Conservation (phyloP, 2,797 vertebrate species). For the Leptoclinus maculatus region DNA sequence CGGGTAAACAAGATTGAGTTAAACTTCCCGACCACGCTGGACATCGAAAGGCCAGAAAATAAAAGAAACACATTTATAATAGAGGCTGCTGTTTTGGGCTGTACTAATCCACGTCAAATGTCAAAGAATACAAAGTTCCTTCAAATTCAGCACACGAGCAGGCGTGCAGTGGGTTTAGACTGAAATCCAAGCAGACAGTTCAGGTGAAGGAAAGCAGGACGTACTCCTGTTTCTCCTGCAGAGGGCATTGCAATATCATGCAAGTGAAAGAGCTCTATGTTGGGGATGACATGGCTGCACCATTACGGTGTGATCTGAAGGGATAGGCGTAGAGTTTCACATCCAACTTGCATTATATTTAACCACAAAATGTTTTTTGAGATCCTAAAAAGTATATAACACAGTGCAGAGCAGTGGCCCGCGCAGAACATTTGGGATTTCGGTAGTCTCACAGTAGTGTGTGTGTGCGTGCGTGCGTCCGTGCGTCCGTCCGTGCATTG, state of each 20-base stretch:
- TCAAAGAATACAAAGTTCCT: background rate
- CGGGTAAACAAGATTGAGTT: background rate
- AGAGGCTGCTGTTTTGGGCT: background rate
- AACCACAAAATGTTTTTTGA: background rate
- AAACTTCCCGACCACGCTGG: background rate
- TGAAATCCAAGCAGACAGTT: background rate
- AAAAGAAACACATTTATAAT: background rate
- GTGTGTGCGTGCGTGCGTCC: no score
- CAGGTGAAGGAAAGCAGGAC: background rate
- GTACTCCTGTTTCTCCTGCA: conserved; percentile 46
- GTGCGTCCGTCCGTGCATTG: no score
- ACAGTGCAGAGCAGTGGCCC: no score
- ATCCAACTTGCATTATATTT: background rate
- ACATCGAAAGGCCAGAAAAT: background rate
- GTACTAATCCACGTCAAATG: background rate
- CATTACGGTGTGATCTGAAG: background rate
- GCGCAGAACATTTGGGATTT: no score
- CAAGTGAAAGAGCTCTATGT: background rate
- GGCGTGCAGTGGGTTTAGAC: background rate
- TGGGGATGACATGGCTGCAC: background rate
- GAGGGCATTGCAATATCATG: conserved; percentile 53
- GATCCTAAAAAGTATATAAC: no score
- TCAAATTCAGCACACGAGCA: background rate
- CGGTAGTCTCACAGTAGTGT: no score
- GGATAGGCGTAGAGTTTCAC: background rate